Percentiles rank a stretch among this genome's conserved stretches.
Conservation (phyloP, 2,888 invertebrate genomes). For the Brenthis hecate region DNA sequence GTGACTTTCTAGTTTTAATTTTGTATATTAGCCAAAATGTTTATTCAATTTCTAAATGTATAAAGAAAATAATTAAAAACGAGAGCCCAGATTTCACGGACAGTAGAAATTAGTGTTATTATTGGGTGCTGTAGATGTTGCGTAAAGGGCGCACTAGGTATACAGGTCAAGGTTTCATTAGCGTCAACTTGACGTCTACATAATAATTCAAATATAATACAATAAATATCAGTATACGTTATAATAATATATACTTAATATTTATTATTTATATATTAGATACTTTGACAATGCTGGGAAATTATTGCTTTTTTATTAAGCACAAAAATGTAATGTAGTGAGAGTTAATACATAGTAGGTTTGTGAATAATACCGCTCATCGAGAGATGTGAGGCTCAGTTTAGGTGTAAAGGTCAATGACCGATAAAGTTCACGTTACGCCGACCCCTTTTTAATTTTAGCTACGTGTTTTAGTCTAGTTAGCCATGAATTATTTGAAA, state of each 20-base stretch:
- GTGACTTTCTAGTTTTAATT: neutral
- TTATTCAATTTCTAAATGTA: too few relatives aligned
- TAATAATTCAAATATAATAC: constrained; percentile 43
- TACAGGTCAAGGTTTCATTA: constrained; percentile 72
- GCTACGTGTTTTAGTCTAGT: constrained; percentile 14
- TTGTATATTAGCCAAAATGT: neutral
- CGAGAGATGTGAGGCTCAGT: constrained; percentile 69
- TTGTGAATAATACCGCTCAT: constrained; percentile 12
- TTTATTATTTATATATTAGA: too few relatives aligned
- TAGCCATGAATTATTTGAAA: too few relatives aligned
- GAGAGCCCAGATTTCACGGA: neutral
- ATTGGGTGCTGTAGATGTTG: neutral
- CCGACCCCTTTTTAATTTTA: constrained; percentile 56
- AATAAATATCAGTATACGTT: constrained; percentile 19
- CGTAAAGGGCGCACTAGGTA: constrained; percentile 48
- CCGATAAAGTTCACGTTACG: constrained; percentile 76
- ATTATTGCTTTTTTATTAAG: too few relatives aligned
- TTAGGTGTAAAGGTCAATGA: constrained; percentile 80
- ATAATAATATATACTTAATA: too few relatives aligned
- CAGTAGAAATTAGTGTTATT: constrained; percentile 1
- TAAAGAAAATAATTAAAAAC: neutral
- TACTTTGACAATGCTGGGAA: too few relatives aligned
- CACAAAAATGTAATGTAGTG: neutral
- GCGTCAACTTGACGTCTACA: constrained; percentile 69
- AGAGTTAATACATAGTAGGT: neutral